Evolutionary conservation across 2,888 invertebrate genomes (phyloP).

Genomic region (Onchidella celtica): DNA sequence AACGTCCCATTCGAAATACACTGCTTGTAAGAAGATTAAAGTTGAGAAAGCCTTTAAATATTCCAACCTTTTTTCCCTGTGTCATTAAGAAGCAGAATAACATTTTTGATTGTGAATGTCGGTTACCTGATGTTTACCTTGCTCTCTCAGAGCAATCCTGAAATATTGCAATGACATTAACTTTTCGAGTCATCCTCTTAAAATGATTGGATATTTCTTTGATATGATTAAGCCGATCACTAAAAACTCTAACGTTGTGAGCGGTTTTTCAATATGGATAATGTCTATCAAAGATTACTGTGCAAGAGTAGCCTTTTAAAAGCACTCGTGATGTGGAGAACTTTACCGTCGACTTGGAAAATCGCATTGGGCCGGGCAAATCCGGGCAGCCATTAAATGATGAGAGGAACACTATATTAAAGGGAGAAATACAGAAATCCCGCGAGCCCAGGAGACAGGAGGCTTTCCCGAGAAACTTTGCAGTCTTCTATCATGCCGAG

Average conservation of each 20-base stretch:
- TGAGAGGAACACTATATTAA: slow-evolving; percentile 45
- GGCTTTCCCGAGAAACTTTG: slow-evolving; percentile 43
- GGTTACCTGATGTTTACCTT: slow-evolving; percentile 36
- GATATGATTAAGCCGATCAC: slow-evolving; percentile 46
- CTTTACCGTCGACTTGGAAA: slow-evolving; percentile 40
- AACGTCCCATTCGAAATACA: slow-evolving; percentile 32
- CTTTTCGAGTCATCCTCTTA: slow-evolving; percentile 40
- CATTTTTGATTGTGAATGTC: slow-evolving; percentile 26
- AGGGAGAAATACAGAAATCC: slow-evolving; percentile 41
- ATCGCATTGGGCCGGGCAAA: slow-evolving; percentile 44
- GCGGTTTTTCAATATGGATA: slow-evolving; percentile 29
- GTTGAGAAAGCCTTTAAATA: slow-evolving; percentile 33
- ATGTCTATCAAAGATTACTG: slow-evolving; percentile 41
- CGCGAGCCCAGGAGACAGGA: slow-evolving; percentile 33
- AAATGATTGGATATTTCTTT: slow-evolving; percentile 46
- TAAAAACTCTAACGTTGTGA: slow-evolving; percentile 21
- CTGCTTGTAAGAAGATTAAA: slow-evolving; percentile 23
- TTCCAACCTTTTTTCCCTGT: slow-evolving; percentile 16
- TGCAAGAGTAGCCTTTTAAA: slow-evolving; percentile 43
- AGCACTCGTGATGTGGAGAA: slow-evolving; percentile 40
- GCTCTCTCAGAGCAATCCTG: slow-evolving; percentile 29
- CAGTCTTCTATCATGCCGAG: slow-evolving; percentile 43
- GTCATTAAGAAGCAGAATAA: neutral
- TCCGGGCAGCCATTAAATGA: slow-evolving; percentile 45
- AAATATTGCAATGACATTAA: slow-evolving; percentile 32